A percentile compares a stretch with the other conserved stretches of the same genome.
These are phyloP conservation scores for Lepus americanus DNA, from an alignment of 2,113 vertebrate species.

Conservation along the genomic window DNA sequence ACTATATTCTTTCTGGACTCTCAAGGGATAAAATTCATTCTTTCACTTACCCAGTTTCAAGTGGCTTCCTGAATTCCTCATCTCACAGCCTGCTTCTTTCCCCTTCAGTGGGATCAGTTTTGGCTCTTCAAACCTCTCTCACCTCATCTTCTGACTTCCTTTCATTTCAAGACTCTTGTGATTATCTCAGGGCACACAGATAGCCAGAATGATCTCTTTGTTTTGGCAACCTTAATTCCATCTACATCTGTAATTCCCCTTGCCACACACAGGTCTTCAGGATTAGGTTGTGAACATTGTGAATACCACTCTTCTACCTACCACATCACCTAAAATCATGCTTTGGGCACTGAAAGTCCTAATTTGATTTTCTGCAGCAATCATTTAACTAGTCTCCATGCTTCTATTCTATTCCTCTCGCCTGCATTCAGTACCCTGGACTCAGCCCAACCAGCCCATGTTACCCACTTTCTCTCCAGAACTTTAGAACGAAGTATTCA, in stretches of 20 bases:
- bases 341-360: not conserved
- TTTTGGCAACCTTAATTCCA: not conserved
- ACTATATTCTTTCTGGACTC: not conserved
- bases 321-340: no score
- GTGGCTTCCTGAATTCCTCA: not conserved
- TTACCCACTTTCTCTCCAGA: not conserved
- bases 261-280: not conserved
- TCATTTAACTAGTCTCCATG: not conserved
- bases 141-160: not conserved
- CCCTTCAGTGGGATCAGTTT: not conserved
- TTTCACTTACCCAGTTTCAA: not conserved
- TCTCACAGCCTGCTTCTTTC: not conserved
- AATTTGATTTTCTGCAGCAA: not conserved
- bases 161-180: not conserved
- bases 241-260: not conserved
- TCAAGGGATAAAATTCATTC: not conserved
- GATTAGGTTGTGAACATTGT: not conserved
- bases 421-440: not conserved
- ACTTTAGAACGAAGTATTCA: not conserved
- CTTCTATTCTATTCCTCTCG: not conserved
- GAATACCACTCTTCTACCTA: not conserved
- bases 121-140: not conserved
- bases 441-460: not conserved
- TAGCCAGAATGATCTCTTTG: not conserved
- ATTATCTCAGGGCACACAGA: not conserved